Evolutionary conservation across 2,888 invertebrate genomes (phyloP), one percentile per base, ranked within the genome.

Genomic region (Hesperia comma): DNA sequence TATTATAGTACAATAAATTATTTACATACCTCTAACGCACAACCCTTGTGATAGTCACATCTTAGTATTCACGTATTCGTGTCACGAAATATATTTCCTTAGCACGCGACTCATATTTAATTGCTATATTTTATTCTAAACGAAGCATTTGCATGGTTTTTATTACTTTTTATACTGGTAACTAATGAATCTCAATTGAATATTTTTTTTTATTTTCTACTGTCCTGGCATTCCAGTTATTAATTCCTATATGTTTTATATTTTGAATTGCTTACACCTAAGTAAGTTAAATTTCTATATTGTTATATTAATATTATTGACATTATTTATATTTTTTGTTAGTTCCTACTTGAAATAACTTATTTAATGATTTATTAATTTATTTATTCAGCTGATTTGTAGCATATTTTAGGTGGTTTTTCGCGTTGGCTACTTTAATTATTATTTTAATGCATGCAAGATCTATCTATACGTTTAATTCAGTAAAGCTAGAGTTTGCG

Each of bases 31-130:
- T 67, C 63, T 68, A 56, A 56, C 63, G 63, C 63, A 63, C 63
- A 63, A 63, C 63, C 56, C 21, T 63, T 46, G 66, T 67, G 60
- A 60, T 68, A 68, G 46, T 40, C 33, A 33, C 37, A 14, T 51
- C 15, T 8, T 32, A 37, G 43, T 58, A 32, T 10, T 41, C 21
- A 43, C 58, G 26, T 41, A 55, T 51, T 72, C 37, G 37, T 37
- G 70, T 0, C 43, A 46, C 17, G 1, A 12, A 46, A 46, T 15
- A 17, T 46, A 46, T 46, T 46, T 46, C 7, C 15, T 15, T 6
- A 15, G 43, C 43, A 43, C 43, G 15, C 15, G 15, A 15, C 5
- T 41, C 2, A 41, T 14, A 41, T 15, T 46, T 15, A 5, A 15
- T 43, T 43, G 43, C 43, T 14, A 15, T 43, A 43, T 17, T 46